Percentiles rank a stretch among this genome's conserved stretches.
phyloP scores from a whole-genome alignment of 2,888 invertebrate species.

The Trissolcus japonicus region DNA sequence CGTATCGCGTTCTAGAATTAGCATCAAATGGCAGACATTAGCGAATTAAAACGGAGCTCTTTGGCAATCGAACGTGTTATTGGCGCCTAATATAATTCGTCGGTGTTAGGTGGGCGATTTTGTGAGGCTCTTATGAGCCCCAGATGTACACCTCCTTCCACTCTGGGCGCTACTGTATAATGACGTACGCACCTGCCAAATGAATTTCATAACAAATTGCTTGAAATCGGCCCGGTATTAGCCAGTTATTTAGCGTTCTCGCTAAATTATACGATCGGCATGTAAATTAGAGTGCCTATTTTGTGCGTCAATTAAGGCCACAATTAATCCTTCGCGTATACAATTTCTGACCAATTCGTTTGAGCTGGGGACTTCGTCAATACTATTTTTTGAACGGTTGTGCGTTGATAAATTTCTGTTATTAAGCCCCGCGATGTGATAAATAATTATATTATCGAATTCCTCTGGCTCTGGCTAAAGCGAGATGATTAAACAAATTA shows the following conservation, averaged over 20 bases:
- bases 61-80: slow-evolving; percentile 53
- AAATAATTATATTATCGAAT: slow-evolving; percentile 26
- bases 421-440: slow-evolving; percentile 1
- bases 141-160: slow-evolving; percentile 40
- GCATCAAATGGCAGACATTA: slow-evolving; percentile 49
- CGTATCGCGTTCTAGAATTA: slow-evolving; percentile 50
- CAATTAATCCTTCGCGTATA: slow-evolving; percentile 44
- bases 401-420: slow-evolving; percentile 9
- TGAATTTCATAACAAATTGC: slow-evolving; percentile 55
- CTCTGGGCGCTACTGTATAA: slow-evolving; percentile 41
- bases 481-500: slow-evolving; percentile 17
- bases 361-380: slow-evolving; percentile 6
- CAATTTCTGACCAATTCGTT: slow-evolving; percentile 19
- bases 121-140: slow-evolving; percentile 34
- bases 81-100: slow-evolving; percentile 54
- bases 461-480: slow-evolving; percentile 1
- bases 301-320: slow-evolving; percentile 30
- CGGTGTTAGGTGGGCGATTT: slow-evolving; percentile 55
- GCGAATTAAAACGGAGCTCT: slow-evolving; percentile 51
- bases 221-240: slow-evolving; percentile 37
- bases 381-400: slow-evolving; percentile 2
- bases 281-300: slow-evolving; percentile 50
- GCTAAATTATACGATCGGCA: slow-evolving; percentile 52
- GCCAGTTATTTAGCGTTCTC: slow-evolving; percentile 53
- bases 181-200: slow-evolving; percentile 36